phyloP scores from a whole-genome alignment of 2,797 vertebrate genomes.

The Sebastes reedi region DNA sequence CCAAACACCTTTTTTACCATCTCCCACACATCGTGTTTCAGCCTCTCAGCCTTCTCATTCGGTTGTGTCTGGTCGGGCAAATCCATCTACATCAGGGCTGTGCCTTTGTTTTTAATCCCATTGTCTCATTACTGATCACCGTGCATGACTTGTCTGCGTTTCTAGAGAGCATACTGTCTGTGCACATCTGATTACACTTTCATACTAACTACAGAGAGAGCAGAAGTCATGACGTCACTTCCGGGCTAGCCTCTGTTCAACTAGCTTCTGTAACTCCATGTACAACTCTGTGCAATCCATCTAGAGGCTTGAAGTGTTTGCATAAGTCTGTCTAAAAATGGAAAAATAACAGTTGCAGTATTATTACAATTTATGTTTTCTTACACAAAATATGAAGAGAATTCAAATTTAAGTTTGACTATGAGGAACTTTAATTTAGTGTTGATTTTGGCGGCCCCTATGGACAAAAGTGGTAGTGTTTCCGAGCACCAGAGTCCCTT shows the following conservation, averaged over 20 bases:
- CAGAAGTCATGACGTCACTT: neutral
- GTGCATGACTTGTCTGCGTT: neutral
- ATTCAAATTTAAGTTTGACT: neutral
- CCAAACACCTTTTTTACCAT: neutral
- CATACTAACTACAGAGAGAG: neutral
- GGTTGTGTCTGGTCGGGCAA: rapidly evolving
- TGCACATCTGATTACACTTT: neutral
- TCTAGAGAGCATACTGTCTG: neutral
- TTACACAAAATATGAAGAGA: neutral
- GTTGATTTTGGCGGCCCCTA: too few relatives aligned
- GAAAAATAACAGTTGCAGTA: too few relatives aligned
- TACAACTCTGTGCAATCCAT: neutral
- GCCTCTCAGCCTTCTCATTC: neutral
- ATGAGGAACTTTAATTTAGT: too few relatives aligned
- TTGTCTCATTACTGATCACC: neutral
- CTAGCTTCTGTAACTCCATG: neutral
- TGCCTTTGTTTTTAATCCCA: neutral
- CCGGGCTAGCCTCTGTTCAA: neutral
- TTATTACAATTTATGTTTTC: too few relatives aligned
- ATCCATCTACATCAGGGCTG: neutral
- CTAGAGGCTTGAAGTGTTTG: neutral
- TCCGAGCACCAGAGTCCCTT: too few relatives aligned
- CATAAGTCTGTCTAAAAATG: neutral
- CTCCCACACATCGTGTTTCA: neutral
- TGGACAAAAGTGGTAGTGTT: too few relatives aligned